phyloP scores from a whole-genome alignment of 92 coral and sea anemone species.

The Phenganax marumi region DNA sequence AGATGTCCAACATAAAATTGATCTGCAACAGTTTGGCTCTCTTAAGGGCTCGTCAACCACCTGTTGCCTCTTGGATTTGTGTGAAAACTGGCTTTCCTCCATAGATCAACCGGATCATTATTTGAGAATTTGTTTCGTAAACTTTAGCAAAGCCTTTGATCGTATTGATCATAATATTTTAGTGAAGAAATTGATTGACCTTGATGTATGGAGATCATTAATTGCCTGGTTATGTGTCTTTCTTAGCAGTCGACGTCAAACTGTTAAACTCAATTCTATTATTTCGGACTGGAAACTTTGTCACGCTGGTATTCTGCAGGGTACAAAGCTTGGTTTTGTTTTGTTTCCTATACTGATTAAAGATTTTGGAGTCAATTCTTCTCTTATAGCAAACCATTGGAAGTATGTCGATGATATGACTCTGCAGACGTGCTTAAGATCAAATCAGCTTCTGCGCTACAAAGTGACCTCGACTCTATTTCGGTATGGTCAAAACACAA shows the following conservation, averaged over 20 bases:
- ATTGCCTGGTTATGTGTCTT: constrained; percentile 31
- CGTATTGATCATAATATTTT: constrained; percentile 21
- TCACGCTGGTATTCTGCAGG: neutral
- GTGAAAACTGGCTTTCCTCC: constrained; percentile 20
- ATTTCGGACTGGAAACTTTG: neutral
- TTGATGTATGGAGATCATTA: constrained; percentile 28
- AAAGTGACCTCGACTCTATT: neutral
- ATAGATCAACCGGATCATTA: constrained; percentile 20
- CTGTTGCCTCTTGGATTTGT: neutral
- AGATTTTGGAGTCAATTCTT: too few relatives aligned
- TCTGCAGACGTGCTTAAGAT: too few relatives aligned
- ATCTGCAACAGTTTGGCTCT: constrained; percentile 19
- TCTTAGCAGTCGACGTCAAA: constrained; percentile 35
- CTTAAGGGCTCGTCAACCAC: constrained; percentile 33
- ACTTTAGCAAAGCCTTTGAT: constrained; percentile 3
- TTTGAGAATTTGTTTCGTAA: constrained; percentile 19
- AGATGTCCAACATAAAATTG: neutral
- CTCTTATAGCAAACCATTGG: too few relatives aligned
- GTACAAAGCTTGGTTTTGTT: too few relatives aligned
- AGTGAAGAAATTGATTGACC: constrained; percentile 19
- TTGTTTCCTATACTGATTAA: too few relatives aligned
- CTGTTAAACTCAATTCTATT: constrained; percentile 8
- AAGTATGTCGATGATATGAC: too few relatives aligned
- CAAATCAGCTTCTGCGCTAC: too few relatives aligned
- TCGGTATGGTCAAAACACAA: neutral